Percentiles rank a stretch among this genome's conserved stretches.
These are phyloP conservation scores for Dasyprocta punctata DNA, from an alignment of 2,113 vertebrate species.

Conservation along the genomic window DNA sequence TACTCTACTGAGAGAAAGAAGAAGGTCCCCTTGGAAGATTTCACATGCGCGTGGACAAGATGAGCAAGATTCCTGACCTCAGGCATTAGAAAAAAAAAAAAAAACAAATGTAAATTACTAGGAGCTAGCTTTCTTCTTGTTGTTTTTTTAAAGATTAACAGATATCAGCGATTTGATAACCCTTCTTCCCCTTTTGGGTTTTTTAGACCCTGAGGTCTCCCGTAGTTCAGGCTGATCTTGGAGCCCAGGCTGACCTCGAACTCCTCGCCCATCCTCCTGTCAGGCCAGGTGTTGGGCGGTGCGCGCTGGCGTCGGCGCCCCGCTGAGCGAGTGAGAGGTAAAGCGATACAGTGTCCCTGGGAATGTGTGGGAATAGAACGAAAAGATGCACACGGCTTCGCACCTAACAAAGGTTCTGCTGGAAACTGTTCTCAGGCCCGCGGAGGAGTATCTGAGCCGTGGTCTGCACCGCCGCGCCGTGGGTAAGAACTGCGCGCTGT, in stretches of 20 bases:
- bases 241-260: not conserved
- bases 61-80: not conserved
- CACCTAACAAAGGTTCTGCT: not conserved
- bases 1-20: not conserved
- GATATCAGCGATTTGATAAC: not conserved
- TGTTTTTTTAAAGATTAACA: not conserved
- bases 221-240: not conserved
- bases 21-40: not conserved
- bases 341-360: not conserved
- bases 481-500: not conserved
- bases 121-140: not conserved
- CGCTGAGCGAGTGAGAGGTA: not conserved
- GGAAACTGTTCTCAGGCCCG: not conserved
- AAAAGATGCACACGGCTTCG: not conserved
- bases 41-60: not conserved
- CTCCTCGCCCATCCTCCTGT: not conserved
- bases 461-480: not conserved
- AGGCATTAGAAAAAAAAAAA: slow-evolving; percentile 4
- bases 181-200: not conserved
- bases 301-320: fast-evolving
- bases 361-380: not conserved
- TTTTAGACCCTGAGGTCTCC: not conserved
- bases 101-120: slow-evolving; percentile 29
- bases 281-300: not conserved
- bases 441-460: not conserved